Evolutionary conservation across 2,797 vertebrate genomes (phyloP), one percentile per base, ranked within the genome.

Genomic region (Phataginus tetradactyla): DNA sequence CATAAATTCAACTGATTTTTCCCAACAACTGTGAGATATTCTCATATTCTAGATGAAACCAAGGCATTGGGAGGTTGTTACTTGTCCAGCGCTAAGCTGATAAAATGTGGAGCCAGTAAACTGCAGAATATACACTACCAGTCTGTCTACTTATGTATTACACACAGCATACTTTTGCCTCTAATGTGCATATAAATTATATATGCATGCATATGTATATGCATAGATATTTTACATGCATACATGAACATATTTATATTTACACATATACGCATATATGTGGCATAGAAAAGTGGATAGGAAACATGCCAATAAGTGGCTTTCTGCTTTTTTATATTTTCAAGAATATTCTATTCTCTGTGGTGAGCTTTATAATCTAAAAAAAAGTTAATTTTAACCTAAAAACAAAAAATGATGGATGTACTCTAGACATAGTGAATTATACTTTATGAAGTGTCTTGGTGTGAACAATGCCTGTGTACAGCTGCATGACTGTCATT

Each of bases 31-130:
- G 1, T 72, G 12, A 12, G 6, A 91, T 80, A 66, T 27, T 23
- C 2, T 13, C 23, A 37, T 37, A 49, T 78, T n/a, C 55, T 4
- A 86, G 53, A n/a, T 32, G 11, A 78, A 55, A 37, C 4, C n/a
- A 81, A 96, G 39, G 4, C 49, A 89, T 45, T 72, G 66, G 77
- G 37, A 72, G 21, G 4, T 78, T 86, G 27, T 51, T 53, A 96
- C 17, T 96, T 57, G 53, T 68, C 25, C 4, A 42, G 37, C 3
- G 7, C 0, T 91, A 75, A 92, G 27, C 4, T 45, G 1, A 69
- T 27, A 68, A 55, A 15, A 0, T 59, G 15, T 42, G 51, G n/a
- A 75, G 20, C 15, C 29, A 53, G 7, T n/a, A 90, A 84, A 68
- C 75, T 20, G 4, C 18, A 51, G 32, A 49, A 77, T 15, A 59